These are phyloP conservation scores for Lithobius niger DNA, from an alignment of 1,140 invertebrate genomes.

Conservation along the genomic window DNA sequence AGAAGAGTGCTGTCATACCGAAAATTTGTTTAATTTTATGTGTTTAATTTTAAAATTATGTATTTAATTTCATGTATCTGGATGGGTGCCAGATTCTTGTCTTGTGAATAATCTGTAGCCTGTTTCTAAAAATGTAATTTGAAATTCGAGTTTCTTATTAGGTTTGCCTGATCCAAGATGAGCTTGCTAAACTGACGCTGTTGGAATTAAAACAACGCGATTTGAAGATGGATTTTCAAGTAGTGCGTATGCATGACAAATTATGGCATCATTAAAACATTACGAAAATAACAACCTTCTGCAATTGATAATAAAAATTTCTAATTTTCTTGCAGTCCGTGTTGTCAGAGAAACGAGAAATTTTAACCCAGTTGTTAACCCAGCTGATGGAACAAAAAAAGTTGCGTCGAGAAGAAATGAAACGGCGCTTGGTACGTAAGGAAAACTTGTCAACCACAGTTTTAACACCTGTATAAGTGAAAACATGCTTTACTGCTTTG, in stretches of 20 bases:
- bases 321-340: conserved; percentile 39
- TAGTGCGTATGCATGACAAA: no score
- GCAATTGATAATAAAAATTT: background rate
- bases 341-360: conserved; percentile 52
- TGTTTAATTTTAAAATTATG: no score
- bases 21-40: no score
- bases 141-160: conserved; percentile 36
- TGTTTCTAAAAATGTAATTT: no score
- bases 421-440: conserved; percentile 44
- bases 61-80: no score
- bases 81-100: no score
- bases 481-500: no score
- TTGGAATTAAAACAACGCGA: conserved; percentile 51
- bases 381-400: conserved; percentile 58
- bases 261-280: background rate
- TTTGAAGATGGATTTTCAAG: background rate
- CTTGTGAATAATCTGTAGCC: no score
- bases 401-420: conserved; percentile 48
- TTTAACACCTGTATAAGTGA: no score
- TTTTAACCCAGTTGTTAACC: conserved; percentile 52
- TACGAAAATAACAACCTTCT: no score
- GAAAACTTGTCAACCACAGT: no score
- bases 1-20: no score
- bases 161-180: conserved; percentile 57
- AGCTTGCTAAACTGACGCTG: conserved; percentile 54